Evolutionary conservation across 2,113 vertebrate genomes (phyloP).

Genomic region (Nothobranchius furzeri): DNA sequence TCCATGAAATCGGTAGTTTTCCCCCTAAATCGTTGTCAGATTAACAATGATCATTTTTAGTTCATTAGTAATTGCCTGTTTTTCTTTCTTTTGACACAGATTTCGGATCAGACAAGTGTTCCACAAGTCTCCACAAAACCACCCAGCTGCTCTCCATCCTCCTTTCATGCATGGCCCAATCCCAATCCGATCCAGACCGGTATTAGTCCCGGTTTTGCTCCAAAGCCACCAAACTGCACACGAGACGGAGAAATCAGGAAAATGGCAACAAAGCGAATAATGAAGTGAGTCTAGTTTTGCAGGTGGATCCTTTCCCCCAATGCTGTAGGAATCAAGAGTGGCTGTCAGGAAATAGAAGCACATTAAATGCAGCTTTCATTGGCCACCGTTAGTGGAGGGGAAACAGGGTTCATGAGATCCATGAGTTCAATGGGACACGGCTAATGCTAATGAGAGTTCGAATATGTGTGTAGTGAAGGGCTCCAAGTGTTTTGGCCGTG

Average conservation of each 20-base stretch:
- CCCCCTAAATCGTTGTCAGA: not conserved
- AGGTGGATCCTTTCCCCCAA: not conserved
- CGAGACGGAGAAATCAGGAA: slow-evolving; percentile 81
- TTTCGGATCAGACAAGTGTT: slow-evolving; percentile 74
- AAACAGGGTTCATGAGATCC: slow-evolving; percentile 36
- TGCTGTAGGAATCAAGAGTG: not conserved
- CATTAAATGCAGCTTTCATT: slow-evolving; percentile 24
- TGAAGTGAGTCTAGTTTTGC: slow-evolving; percentile 83
- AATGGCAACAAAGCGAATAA: slow-evolving; percentile 78
- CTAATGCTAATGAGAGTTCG: slow-evolving; percentile 60
- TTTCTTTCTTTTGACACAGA: slow-evolving; percentile 74
- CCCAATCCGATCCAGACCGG: slow-evolving; percentile 67
- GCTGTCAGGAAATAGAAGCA: slow-evolving; percentile 7
- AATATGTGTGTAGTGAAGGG: slow-evolving; percentile 48
- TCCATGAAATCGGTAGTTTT: not conserved
- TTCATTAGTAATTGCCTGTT: slow-evolving; percentile 1
- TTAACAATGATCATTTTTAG: not conserved
- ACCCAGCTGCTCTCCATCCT: slow-evolving; percentile 59
- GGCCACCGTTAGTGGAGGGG: slow-evolving; percentile 21
- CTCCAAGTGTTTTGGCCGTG: slow-evolving; percentile 54
- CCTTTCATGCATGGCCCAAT: slow-evolving; percentile 58
- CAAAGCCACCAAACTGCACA: slow-evolving; percentile 84
- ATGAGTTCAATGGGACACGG: slow-evolving; percentile 56
- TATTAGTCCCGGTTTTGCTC: slow-evolving; percentile 74
- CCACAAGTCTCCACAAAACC: slow-evolving; percentile 63